Conservation (phyloP, 1,140 invertebrate genomes). For the Marisa cornuarietis region DNA sequence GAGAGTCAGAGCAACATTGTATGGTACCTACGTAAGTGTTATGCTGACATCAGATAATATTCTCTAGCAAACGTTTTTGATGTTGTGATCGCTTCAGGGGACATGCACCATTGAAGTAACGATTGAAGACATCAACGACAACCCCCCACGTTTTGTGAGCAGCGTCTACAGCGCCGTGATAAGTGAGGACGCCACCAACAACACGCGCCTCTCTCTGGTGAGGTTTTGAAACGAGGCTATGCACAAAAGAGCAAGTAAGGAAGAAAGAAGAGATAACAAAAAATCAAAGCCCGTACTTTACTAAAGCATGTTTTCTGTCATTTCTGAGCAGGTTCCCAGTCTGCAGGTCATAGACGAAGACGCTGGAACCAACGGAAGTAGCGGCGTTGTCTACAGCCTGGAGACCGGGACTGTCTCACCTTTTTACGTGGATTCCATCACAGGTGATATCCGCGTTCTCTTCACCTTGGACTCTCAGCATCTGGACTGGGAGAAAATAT, state of each 20-base stretch:
- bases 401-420: neutral
- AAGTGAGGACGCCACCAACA: constrained; percentile 30
- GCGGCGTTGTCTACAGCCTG: constrained; percentile 32
- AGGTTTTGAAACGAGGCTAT: neutral
- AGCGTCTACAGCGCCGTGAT: constrained; percentile 24
- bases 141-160: constrained; percentile 29
- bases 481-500: constrained; percentile 34
- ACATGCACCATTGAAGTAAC: constrained; percentile 34
- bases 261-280: neutral
- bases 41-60: no score
- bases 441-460: constrained; percentile 27
- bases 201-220: constrained; percentile 34
- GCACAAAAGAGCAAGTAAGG: neutral
- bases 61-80: no score
- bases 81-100: constrained; percentile 23
- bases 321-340: constrained; percentile 15
- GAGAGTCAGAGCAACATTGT: no score
- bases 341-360: constrained; percentile 35
- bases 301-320: neutral
- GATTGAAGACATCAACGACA: constrained; percentile 43
- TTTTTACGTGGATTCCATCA: constrained; percentile 31
- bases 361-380: constrained; percentile 27
- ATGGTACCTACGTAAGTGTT: no score
- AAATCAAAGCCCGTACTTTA: neutral
- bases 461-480: constrained; percentile 2